Evolutionary conservation across 2,888 invertebrate species (phyloP), one percentile per base, ranked within the genome.

Genomic region (Stictocephala bisonia): DNA sequence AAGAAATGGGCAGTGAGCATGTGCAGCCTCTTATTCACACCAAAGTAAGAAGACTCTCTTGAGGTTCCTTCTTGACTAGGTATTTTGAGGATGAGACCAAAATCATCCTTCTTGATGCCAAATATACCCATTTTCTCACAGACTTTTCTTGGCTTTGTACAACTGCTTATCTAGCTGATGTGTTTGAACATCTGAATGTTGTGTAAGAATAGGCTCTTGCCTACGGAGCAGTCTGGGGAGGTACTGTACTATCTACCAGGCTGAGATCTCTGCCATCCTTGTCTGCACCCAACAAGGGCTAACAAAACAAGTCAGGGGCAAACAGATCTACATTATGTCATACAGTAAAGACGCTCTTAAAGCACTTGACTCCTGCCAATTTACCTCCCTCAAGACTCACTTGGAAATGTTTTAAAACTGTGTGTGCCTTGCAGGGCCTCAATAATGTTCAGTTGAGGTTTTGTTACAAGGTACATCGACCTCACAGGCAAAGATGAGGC

Each of bases 131-230:
- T 15, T 11, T 22, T 6, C 24, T 53, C 24, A 22, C 22, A 6
- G n/a, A 22, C 20, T 53, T 53, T 18, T 6, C 11, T 53, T 24
- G 27, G 53, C 53, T 53, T 22, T 53, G 53, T n/a, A 53, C 18
- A 22, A 18, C 18, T 11, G 53, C 53, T 6, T 53, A 53, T 22
- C 20, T 53, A 22, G 18, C n/a, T 11, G 58, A 58, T 58, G 27
- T 58, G 3, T 29, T 58, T 58, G 58, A 58, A 29, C 58, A 58
- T 58, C 27, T 58, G 6, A 27, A 58, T 58, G 58, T 53, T 6
- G 7, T 53, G 53, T 18, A 53, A 7, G 27, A 26, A 15, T 27
- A 26, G 53, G 6, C 13, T 51, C n/a, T n/a, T n/a, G n/a, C n/a
- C n/a, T n/a, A n/a, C n/a, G n/a, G n/a, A n/a, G n/a, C n/a, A n/a